These are phyloP conservation scores for Drosophila ironensis DNA, from an alignment of 1,140 invertebrate species.

Conservation along the genomic window DNA sequence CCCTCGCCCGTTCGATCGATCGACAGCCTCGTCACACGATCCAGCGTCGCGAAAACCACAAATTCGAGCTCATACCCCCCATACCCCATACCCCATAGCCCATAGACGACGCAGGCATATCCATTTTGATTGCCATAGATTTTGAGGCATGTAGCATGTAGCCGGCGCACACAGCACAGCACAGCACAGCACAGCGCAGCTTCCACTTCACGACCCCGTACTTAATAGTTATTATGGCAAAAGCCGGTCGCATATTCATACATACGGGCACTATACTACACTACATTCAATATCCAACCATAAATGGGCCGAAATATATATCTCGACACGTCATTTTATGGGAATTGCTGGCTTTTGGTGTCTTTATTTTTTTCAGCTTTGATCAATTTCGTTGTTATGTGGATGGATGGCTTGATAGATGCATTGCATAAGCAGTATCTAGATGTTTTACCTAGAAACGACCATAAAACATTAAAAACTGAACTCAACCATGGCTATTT, in stretches of 20 bases:
- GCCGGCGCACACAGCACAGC: neutral
- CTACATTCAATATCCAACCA: slow-evolving; percentile 34
- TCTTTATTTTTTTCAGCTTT: neutral
- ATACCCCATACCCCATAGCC: no score
- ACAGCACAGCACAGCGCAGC: no score
- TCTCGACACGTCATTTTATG: slow-evolving; percentile 23
- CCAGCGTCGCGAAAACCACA: slow-evolving; percentile 38
- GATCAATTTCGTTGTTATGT: neutral
- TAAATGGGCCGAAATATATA: slow-evolving; percentile 35
- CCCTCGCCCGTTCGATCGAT: neutral
- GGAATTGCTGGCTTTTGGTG: slow-evolving; percentile 3
- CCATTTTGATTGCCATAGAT: slow-evolving; percentile 31
- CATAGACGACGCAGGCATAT: slow-evolving; percentile 26
- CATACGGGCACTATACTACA: no score
- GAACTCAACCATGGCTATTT: no score
- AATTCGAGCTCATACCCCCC: no score
- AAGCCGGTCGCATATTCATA: slow-evolving; percentile 33
- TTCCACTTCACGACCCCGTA: slow-evolving; percentile 36
- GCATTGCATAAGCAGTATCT: no score
- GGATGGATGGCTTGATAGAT: neutral
- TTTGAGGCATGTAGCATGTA: slow-evolving; percentile 15
- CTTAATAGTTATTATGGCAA: slow-evolving; percentile 40
- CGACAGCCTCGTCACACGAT: slow-evolving; percentile 30
- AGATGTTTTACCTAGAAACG: no score
- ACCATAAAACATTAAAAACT: no score